phyloP scores from a whole-genome alignment of 2,113 vertebrate species.

The Glareola pratincola region DNA sequence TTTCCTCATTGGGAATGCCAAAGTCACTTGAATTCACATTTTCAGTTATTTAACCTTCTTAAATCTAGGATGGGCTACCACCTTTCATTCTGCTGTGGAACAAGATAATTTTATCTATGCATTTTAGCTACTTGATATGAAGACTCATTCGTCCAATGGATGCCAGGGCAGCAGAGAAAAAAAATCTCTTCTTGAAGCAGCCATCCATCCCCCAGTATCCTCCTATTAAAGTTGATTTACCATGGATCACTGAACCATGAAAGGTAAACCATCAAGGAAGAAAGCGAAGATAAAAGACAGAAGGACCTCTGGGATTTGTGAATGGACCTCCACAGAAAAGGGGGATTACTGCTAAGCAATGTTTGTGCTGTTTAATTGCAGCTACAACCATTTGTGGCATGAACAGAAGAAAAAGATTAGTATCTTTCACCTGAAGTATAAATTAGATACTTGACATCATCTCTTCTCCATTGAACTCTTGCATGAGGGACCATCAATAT shows the following conservation, averaged over 20 bases:
- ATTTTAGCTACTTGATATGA: not conserved
- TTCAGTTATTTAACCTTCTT: not conserved
- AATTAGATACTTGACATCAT: not conserved
- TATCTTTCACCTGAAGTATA: not conserved
- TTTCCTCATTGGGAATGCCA: not conserved
- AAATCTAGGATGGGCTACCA: not conserved
- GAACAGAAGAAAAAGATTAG: not conserved
- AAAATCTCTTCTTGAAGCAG: not conserved
- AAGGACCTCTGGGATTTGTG: not conserved
- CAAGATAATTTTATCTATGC: not conserved
- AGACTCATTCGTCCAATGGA: not conserved
- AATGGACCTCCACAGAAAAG: not conserved
- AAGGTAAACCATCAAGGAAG: not conserved
- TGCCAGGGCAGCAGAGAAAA: not conserved
- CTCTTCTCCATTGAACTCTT: not conserved
- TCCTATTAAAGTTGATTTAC: not conserved
- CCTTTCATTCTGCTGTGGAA: not conserved
- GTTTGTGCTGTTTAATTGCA: not conserved
- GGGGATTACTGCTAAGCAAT: not conserved
- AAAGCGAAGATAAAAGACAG: not conserved
- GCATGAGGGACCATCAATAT: not conserved
- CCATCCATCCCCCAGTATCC: not conserved
- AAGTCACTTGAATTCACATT: not conserved
- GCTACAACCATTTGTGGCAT: not conserved
- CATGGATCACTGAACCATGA: not conserved